phyloP scores from a whole-genome alignment of 1,140 invertebrate species.

The Bombus sylvicola region DNA sequence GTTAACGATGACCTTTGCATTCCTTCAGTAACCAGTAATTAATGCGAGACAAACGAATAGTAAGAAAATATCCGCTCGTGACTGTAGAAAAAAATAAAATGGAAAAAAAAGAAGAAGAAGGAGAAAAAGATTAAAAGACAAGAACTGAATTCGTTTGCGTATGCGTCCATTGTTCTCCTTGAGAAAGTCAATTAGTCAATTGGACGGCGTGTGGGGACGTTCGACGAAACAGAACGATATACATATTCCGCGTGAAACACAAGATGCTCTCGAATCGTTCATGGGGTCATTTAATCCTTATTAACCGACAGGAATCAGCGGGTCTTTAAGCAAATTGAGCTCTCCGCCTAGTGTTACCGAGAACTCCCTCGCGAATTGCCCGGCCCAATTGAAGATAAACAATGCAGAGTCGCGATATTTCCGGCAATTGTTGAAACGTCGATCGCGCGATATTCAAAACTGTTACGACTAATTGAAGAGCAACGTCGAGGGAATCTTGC shows the following conservation, averaged over 20 bases:
- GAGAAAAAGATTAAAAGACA: neutral
- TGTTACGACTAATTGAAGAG: neutral
- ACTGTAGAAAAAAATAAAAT: neutral
- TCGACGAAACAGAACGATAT: conserved; percentile 14
- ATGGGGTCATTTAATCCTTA: conserved; percentile 57
- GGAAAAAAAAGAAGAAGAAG: neutral
- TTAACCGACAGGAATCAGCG: conserved; percentile 52
- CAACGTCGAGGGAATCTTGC: neutral
- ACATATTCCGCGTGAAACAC: conserved; percentile 30
- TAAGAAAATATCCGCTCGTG: neutral
- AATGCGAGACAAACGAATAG: neutral
- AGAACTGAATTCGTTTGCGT: conserved; percentile 39
- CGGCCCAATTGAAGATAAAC: conserved; percentile 51
- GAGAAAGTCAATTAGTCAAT: conserved; percentile 52
- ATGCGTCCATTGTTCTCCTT: conserved; percentile 40
- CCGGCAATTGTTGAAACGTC: conserved; percentile 32
- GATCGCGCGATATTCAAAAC: conserved; percentile 14
- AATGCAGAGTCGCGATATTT: conserved; percentile 12
- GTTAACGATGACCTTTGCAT: neutral
- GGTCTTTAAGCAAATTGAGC: conserved; percentile 61
- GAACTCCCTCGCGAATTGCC: conserved; percentile 44
- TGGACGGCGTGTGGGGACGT: conserved; percentile 11
- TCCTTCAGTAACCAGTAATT: neutral
- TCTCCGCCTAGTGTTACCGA: conserved; percentile 7
- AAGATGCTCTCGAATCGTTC: conserved; percentile 54